phyloP scores from a whole-genome alignment of 1,140 invertebrate species.

The Ptiloglossa arizonensis region DNA sequence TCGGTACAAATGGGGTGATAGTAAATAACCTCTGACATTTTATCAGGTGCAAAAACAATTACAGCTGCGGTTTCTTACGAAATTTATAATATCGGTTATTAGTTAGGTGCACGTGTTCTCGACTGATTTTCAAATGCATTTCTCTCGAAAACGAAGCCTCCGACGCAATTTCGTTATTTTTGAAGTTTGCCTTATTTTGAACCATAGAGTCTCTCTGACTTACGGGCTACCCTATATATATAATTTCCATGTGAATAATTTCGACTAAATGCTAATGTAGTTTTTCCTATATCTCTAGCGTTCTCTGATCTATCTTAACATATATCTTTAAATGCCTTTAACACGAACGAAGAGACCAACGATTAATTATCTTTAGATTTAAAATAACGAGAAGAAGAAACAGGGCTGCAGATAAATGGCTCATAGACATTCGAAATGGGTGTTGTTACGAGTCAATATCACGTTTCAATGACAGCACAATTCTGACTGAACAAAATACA shows the following conservation, averaged over 20 bases:
- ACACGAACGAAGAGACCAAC: constrained; percentile 19
- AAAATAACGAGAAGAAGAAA: constrained; percentile 35
- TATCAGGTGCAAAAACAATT: too few species aligned
- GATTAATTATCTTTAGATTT: constrained; percentile 31
- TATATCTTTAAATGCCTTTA: constrained; percentile 36
- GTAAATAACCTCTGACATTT: too few species aligned
- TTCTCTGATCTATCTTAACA: background rate
- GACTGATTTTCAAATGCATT: too few species aligned
- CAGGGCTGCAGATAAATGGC: constrained; percentile 46
- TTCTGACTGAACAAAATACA: constrained; percentile 12
- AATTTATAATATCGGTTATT: too few species aligned
- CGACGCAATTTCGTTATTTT: too few species aligned
- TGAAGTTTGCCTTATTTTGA: too few species aligned
- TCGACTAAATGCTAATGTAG: background rate
- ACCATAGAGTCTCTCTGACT: too few species aligned
- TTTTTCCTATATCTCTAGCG: background rate
- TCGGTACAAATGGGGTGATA: too few species aligned
- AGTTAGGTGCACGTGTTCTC: too few species aligned
- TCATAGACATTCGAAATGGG: constrained; percentile 58
- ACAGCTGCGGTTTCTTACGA: too few species aligned
- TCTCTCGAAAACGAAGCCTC: too few species aligned
- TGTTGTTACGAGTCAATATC: constrained; percentile 45
- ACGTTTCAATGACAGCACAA: constrained; percentile 49
- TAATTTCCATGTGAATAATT: background rate
- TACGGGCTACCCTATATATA: too few species aligned